Base-by-base conservation (phyloP, 2,113 vertebrate genomes). In the Odontophorus gujanensis region DNA sequence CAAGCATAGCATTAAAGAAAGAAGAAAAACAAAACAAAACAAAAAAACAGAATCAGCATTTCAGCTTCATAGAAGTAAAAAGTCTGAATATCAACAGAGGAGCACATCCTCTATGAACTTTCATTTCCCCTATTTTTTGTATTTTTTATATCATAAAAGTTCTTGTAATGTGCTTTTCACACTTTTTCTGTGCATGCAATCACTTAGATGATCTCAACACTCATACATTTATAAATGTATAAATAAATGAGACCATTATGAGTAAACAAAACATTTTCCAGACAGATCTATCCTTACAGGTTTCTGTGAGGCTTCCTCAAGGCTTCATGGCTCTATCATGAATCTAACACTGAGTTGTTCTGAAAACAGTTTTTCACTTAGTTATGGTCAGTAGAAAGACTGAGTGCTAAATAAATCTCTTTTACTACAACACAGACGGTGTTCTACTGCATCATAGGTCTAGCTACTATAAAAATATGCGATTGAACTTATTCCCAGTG, bases 391-490 rank as follows among this genome's bases (percentile, higher is more conserved):
- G 74, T 63, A 79, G 67, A 91, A 88, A 83, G 45, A 74, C 25
- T 74, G 61, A 85, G 45, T 81, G 25, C 45, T 65, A 86, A 86
- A 91, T 62, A 86, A 89, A 89, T 78, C 74, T 68, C 24, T 89
- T 82, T 90, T 85, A 68, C 34, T 75, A 65, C 34, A 75, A 75
- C 62, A 81, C 53, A 84, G 21, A 22, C 21, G 77, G 18, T 11
- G 28, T 24, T 95, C 87, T 76, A 89, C 74, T 84, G 65, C 26
- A 78, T 89, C 81, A 81, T n/a, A 90, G 34, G 28, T 87, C 74
- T 81, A 62, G 34, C 45, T 65, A 73, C 73, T 87, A 40, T 43
- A 91, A 92, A 86, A 69, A 94, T 50, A 89, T 19, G 17, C 32
- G 67, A 6, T 77, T 76, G 58, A 90, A 80, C 50, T 89, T 83